A percentile compares a stretch with the other conserved stretches of the same genome.
These are phyloP conservation scores for Dinomys branickii DNA, from an alignment of 2,113 vertebrate genomes.

Conservation along the genomic window DNA sequence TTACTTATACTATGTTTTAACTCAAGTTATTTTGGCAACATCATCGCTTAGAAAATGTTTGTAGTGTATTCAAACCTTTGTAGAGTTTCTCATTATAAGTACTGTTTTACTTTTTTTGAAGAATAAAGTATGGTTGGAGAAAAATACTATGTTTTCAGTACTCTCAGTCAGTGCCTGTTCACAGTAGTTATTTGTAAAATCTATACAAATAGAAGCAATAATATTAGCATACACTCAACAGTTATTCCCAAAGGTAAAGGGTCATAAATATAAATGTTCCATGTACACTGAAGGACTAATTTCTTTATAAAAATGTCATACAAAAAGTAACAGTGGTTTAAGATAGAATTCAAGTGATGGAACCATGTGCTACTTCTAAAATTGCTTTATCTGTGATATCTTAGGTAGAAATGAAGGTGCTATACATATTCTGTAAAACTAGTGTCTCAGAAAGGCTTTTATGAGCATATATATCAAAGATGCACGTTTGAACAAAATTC, in stretches of 20 bases:
- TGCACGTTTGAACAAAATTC: too few species aligned
- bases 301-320: too few species aligned
- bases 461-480: too few species aligned
- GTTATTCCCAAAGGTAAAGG: neutral
- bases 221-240: neutral
- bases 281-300: neutral
- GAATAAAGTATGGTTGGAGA: neutral
- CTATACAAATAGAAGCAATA: neutral
- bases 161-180: neutral
- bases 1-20: too few species aligned
- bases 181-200: neutral
- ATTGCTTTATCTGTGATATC: too few species aligned
- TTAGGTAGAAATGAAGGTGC: too few species aligned
- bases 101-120: neutral
- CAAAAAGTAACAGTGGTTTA: too few species aligned
- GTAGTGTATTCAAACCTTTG: neutral
- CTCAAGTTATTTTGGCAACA: neutral
- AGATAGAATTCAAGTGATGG: too few species aligned
- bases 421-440: too few species aligned
- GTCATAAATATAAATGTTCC: neutral
- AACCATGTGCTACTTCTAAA: too few species aligned
- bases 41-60: neutral
- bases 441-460: too few species aligned
- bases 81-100: neutral
- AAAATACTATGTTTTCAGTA: neutral